Evolutionary conservation across 2,888 invertebrate species (phyloP).

Genomic region (Catocala nupta): DNA sequence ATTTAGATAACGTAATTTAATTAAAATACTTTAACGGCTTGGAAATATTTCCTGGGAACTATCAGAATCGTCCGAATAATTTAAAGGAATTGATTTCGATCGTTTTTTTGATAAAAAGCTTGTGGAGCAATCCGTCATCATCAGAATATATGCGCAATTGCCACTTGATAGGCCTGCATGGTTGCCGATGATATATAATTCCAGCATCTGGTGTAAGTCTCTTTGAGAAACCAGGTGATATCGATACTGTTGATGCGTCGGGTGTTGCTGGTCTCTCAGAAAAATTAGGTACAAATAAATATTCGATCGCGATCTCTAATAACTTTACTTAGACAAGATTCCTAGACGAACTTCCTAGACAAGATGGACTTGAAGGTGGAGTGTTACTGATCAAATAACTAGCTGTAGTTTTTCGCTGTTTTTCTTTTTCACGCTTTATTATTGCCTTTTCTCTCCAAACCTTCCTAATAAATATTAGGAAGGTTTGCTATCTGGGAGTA

Average conservation of each 20-base stretch:
- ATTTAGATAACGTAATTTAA: too few species aligned
- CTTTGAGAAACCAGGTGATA: not conserved
- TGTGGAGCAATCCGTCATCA: too few species aligned
- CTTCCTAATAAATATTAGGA: conserved; percentile 30
- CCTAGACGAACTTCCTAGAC: not conserved
- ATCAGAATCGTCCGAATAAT: too few species aligned
- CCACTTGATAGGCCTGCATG: too few species aligned
- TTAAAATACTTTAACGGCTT: too few species aligned
- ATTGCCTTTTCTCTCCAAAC: conserved; percentile 31
- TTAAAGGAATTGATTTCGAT: too few species aligned
- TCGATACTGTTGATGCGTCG: conserved; percentile 1
- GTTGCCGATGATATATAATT: not conserved
- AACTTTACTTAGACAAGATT: too few species aligned
- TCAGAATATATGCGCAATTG: too few species aligned
- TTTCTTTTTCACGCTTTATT: conserved; percentile 23
- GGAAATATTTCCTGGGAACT: too few species aligned
- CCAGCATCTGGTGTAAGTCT: conserved; percentile 1
- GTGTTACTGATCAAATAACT: not conserved
- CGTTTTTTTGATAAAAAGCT: too few species aligned
- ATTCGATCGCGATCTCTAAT: not conserved
- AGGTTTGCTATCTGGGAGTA: conserved; percentile 34
- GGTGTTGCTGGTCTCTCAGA: not conserved
- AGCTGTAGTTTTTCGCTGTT: conserved; percentile 1
- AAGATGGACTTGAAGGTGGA: not conserved
- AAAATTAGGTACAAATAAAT: not conserved